Percentiles rank a stretch among this genome's conserved stretches.
Conservation (phyloP, 2,888 invertebrate genomes). For the Drosophila lacicola region DNA sequence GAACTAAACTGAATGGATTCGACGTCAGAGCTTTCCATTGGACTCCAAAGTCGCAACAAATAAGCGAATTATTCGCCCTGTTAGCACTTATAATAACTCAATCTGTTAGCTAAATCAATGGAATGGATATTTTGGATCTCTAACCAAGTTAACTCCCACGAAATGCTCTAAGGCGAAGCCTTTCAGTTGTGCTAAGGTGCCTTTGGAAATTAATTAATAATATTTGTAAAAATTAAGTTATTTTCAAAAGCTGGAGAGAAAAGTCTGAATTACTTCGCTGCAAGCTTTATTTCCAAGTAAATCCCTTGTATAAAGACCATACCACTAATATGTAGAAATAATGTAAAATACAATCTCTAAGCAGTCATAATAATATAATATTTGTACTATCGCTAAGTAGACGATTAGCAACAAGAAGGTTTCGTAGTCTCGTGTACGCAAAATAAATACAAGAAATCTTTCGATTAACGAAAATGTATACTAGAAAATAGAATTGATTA, state of each 20-base stretch:
- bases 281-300: too few relatives aligned
- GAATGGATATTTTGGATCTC: neutral
- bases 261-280: too few relatives aligned
- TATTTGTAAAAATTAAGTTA: too few relatives aligned
- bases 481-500: too few relatives aligned
- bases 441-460: neutral
- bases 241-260: too few relatives aligned
- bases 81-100: constrained; percentile 1
- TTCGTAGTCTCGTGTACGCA: neutral
- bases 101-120: neutral
- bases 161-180: too few relatives aligned
- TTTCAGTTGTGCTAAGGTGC: too few relatives aligned
- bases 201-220: too few relatives aligned
- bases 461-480: neutral
- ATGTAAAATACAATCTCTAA: too few relatives aligned
- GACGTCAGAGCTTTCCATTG: constrained; percentile 39
- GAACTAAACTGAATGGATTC: constrained; percentile 45
- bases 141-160: neutral
- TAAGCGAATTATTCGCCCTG: constrained; percentile 7
- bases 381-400: neutral
- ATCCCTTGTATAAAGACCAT: too few relatives aligned
- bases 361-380: neutral
- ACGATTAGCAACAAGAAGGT: neutral
- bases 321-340: too few relatives aligned
- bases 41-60: constrained; percentile 16